Base-by-base conservation (phyloP, 2,888 invertebrate species). In the Dasypolia templi region DNA sequence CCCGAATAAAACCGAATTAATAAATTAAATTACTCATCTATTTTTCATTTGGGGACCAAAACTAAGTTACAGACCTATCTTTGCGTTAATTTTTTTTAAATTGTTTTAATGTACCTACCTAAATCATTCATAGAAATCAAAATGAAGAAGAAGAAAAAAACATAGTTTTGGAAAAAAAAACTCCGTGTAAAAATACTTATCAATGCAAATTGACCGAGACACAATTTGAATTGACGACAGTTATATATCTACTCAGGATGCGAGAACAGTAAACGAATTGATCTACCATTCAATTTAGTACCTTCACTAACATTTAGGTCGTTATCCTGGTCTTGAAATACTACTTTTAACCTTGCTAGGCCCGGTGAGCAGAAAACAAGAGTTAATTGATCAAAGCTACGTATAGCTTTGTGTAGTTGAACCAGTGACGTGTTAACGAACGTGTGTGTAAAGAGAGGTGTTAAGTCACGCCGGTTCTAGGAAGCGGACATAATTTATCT, bases 401-500 rank as follows among this genome's bases (percentile, higher is more conserved):
- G 55, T 77, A n/a, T n/a, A 56, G n/a, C 35, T 53, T 55, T 77
- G 55, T 71, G 69, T 71, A 70, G 68, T 76, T 66, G 63, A 78
- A 66, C 66, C 59, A 66, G 35, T 84, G 83, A 78, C 70, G 80
- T 81, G 87, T 87, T 88, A 87, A 88, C 83, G 70, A 75, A 81
- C 79, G 63, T 66, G 71, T 72, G 58, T 66, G 42, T 51, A 76
- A 76, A 74, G 78, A 72, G 67, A 75, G 75, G 83, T 82, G 77
- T 82, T 82, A 85, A 83, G 81, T 85, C 86, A 81, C 74, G 82
- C 81, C 44, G 59, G 71, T 88, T 89, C 87, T 86, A 81, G 82
- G 88, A 87, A 86, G 67, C 75, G 77, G 82, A 79, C 73, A 77
- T 86, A 82, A 79, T 80, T 82, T 83, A 81, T 78, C 61, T 49